A percentile compares a stretch with the other conserved stretches of the same genome.
These are phyloP conservation scores for Syrista parreyssii DNA, from an alignment of 2,888 invertebrate species.

Conservation along the genomic window DNA sequence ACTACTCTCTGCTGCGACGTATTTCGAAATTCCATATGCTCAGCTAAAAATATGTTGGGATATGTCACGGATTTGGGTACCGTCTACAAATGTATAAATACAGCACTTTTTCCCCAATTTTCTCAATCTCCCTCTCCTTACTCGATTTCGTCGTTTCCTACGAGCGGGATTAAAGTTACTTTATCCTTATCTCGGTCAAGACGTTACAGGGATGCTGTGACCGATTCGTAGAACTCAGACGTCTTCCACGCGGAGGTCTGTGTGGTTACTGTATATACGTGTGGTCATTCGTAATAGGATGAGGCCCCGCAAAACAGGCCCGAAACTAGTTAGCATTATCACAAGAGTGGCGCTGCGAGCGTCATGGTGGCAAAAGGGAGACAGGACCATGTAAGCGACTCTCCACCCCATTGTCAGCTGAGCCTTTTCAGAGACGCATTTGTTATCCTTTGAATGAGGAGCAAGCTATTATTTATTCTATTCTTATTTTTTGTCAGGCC, in stretches of 20 bases:
- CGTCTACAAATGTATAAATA: not conserved
- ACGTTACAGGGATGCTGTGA: too few relatives aligned
- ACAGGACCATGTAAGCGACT: slow-evolving; percentile 57
- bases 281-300: not conserved
- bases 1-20: slow-evolving; percentile 35
- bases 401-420: slow-evolving; percentile 58
- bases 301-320: not conserved
- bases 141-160: not conserved
- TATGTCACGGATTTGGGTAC: not conserved
- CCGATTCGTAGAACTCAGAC: not conserved
- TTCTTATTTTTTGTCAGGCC: slow-evolving; percentile 64
- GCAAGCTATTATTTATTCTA: slow-evolving; percentile 64
- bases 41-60: slow-evolving; percentile 5
- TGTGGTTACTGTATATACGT: not conserved
- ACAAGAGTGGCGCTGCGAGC: not conserved
- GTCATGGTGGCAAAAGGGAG: slow-evolving; percentile 17
- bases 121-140: not conserved
- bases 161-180: not conserved
- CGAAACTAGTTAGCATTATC: not conserved
- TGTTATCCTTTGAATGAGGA: slow-evolving; percentile 65
- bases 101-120: not conserved
- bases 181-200: too few relatives aligned
- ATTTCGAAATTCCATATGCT: slow-evolving; percentile 35
- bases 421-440: slow-evolving; percentile 62
- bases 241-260: not conserved